phyloP scores from a whole-genome alignment of 2,888 invertebrate species.

The Penaeus monodon region DNA sequence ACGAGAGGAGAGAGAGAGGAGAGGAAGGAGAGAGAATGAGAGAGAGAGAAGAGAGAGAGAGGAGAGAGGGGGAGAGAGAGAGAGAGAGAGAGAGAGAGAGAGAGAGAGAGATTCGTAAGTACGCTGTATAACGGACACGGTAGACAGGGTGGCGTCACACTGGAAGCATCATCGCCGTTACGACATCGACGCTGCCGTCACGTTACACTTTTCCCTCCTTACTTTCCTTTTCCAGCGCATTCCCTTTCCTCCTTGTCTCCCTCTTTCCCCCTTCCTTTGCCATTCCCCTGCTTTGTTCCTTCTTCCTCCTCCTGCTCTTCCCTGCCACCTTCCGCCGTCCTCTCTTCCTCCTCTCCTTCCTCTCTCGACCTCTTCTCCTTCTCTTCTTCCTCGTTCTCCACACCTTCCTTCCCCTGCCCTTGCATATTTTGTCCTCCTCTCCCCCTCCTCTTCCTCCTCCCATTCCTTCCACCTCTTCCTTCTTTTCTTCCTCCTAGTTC shows the following conservation, averaged over 20 bases:
- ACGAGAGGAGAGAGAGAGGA: constrained; percentile 12
- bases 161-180: neutral
- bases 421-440: no score
- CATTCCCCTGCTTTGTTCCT: neutral
- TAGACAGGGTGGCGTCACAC: neutral
- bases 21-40: no score
- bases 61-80: neutral
- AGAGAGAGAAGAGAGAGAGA: no score
- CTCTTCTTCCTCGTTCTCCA: no score
- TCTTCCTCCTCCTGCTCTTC: no score
- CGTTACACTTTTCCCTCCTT: neutral
- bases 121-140: neutral
- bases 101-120: neutral
- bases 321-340: no score
- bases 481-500: no score
- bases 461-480: no score
- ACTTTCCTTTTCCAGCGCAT: neutral
- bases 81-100: constrained; percentile 22
- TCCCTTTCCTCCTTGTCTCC: neutral
- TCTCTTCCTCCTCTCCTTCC: no score
- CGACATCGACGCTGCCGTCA: neutral
- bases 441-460: no score
- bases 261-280: neutral
- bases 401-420: no score
- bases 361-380: no score